Evolutionary conservation across 2,888 invertebrate species (phyloP).

Genomic region (Oscheius sp.): DNA sequence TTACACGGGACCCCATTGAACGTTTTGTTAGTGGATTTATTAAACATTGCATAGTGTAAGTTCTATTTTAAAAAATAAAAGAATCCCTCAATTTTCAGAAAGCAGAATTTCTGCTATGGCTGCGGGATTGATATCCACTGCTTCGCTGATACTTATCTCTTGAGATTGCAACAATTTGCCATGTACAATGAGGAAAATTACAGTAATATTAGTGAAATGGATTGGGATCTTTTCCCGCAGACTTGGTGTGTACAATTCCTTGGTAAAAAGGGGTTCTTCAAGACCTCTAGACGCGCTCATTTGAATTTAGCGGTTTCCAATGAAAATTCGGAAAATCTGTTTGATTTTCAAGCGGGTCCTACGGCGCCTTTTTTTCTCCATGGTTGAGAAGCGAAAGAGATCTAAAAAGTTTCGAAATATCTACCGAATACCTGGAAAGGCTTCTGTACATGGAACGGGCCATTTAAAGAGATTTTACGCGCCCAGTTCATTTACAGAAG

Average conservation of each 20-base stretch:
- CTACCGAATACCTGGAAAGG: no score
- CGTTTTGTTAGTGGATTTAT: slow-evolving; percentile 21
- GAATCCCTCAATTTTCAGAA: slow-evolving; percentile 10
- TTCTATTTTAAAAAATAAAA: no score
- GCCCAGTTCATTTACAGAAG: no score
- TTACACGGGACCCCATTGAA: slow-evolving; percentile 2
- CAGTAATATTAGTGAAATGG: slow-evolving; percentile 20
- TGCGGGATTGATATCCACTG: slow-evolving; percentile 14
- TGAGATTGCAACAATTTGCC: slow-evolving; percentile 19
- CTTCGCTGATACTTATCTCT: slow-evolving; percentile 19
- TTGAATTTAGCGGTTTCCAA: no score
- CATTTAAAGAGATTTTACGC: no score
- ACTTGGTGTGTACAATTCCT: slow-evolving; percentile 11
- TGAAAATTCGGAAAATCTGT: no score
- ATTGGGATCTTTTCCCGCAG: slow-evolving; percentile 30
- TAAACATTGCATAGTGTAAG: slow-evolving; percentile 21
- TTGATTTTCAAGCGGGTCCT: no score
- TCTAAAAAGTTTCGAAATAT: no score
- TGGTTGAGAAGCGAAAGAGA: no score
- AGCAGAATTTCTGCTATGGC: slow-evolving; percentile 1
- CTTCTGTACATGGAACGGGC: no score
- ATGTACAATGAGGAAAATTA: slow-evolving; percentile 30
- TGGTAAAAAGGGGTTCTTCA: neutral
- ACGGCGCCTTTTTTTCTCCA: no score
- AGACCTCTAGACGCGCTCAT: no score